Base-by-base conservation (phyloP, 2,888 invertebrate species). In the Lasioglossum marginatum region DNA sequence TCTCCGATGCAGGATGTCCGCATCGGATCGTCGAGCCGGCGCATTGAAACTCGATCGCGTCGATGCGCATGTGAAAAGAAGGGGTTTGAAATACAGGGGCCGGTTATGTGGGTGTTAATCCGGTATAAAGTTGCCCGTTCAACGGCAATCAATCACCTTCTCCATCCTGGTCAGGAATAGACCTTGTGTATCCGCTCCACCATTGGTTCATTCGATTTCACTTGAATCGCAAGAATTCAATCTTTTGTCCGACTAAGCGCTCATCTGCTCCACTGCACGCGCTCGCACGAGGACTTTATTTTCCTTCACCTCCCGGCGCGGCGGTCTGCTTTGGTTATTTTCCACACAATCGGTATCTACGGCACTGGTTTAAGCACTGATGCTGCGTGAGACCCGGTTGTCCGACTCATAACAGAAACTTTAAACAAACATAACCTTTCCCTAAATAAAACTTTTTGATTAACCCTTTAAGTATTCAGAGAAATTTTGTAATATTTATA, bases 21-120 rank as follows among this genome's bases (percentile, higher is more conserved):
- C n/a, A 14, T 63, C 71, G 60, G 63, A 71, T 19, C 52, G 43
- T n/a, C 37, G 75, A 43, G 71, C 63, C 73, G 40, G 52, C 31
- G 45, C 48, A 72, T 63, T 23, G 63, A n/a, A n/a, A 63, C n/a
- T 16, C 48, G 72, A 79, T 81, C 45, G n/a, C 31, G 12, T 4
- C n/a, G 40, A 19, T 6, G 40, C n/a, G 12, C 19, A n/a, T 1
- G 40, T 40, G 31, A 40, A 70, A 66, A 70, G 57, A 48, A n/a
- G n/a, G 12, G 37, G 34, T 74, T 34, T n/a, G 74, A 40, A 34
- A 34, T 37, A 34, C 52, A 57, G 6, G 4, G 34, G 1, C 0
- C 16, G 37, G 74, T 34, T n/a, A 31, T 37, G 37, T 16, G n/a
- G 8, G 12, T 14, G 74, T 74, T 74, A 57, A 57, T 57, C 57